Percentiles rank a stretch among this genome's conserved stretches.
phyloP scores from a whole-genome alignment of 2,113 vertebrate species.

The Istiophorus platypterus region DNA sequence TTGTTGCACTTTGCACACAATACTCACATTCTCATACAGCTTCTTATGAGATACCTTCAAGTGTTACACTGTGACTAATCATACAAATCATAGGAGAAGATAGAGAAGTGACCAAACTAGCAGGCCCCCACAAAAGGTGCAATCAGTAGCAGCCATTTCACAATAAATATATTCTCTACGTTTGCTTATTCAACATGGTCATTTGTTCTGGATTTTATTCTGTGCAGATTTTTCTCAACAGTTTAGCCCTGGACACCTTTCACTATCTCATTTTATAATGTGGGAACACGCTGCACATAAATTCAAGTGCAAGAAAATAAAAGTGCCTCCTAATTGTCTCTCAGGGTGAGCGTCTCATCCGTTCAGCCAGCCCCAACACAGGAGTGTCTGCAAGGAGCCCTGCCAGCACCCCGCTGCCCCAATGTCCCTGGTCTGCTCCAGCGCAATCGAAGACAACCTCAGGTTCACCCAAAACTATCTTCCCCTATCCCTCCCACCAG shows the following conservation, averaged over 20 bases:
- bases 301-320: neutral
- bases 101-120: conserved; percentile 53
- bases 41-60: conserved; percentile 22
- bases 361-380: conserved; percentile 87
- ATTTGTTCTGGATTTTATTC: neutral
- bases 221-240: neutral
- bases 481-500: conserved; percentile 90
- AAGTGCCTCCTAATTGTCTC: conserved; percentile 45
- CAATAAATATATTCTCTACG: conserved; percentile 33
- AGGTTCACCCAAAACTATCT: conserved; percentile 90
- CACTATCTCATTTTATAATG: neutral
- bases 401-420: conserved; percentile 78
- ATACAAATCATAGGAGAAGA: conserved; percentile 31
- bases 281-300: conserved; percentile 2
- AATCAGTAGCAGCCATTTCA: conserved; percentile 37
- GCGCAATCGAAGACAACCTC: conserved; percentile 86
- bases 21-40: neutral
- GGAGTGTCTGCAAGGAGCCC: conserved; percentile 85
- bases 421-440: conserved; percentile 89
- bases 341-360: conserved; percentile 87
- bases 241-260: neutral
- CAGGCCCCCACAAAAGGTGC: conserved; percentile 1
- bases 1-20: conserved; percentile 23
- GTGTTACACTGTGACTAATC: conserved; percentile 10
- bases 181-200: neutral